Evolutionary conservation across 2,113 vertebrate genomes (phyloP).

Genomic region (Taurulus bubalis): DNA sequence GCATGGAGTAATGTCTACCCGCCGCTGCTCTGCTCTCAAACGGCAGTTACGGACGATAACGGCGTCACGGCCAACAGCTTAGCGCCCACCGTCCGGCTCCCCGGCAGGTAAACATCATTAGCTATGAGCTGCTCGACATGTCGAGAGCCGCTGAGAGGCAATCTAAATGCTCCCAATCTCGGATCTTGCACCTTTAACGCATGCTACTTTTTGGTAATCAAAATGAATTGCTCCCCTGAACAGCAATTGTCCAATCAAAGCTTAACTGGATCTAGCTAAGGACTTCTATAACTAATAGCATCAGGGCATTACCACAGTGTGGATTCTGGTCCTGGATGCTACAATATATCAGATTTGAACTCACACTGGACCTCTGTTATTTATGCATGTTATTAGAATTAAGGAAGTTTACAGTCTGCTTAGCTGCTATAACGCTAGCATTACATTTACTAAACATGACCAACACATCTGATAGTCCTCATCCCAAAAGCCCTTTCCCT

Average conservation of each 20-base stretch:
- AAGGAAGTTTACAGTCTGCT: background rate
- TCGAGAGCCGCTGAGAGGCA: too few relatives aligned
- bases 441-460: background rate
- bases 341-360: too few relatives aligned
- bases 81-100: too few relatives aligned
- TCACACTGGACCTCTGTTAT: background rate
- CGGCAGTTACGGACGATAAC: too few relatives aligned
- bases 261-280: background rate
- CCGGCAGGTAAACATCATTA: too few relatives aligned
- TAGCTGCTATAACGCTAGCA: background rate
- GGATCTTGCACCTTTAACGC: too few relatives aligned
- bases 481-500: background rate
- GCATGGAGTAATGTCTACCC: too few relatives aligned
- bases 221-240: slow-evolving; percentile 4
- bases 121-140: too few relatives aligned
- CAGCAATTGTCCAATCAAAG: background rate
- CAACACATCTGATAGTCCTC: background rate
- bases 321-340: too few relatives aligned
- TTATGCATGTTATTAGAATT: background rate
- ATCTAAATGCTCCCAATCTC: too few relatives aligned
- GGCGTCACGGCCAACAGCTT: too few relatives aligned
- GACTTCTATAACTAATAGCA: background rate
- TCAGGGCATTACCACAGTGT: background rate
- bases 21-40: background rate
- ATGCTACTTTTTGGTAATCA: background rate